These are phyloP conservation scores for Tachycineta bicolor DNA, from an alignment of 2,113 vertebrate species.

Conservation along the genomic window DNA sequence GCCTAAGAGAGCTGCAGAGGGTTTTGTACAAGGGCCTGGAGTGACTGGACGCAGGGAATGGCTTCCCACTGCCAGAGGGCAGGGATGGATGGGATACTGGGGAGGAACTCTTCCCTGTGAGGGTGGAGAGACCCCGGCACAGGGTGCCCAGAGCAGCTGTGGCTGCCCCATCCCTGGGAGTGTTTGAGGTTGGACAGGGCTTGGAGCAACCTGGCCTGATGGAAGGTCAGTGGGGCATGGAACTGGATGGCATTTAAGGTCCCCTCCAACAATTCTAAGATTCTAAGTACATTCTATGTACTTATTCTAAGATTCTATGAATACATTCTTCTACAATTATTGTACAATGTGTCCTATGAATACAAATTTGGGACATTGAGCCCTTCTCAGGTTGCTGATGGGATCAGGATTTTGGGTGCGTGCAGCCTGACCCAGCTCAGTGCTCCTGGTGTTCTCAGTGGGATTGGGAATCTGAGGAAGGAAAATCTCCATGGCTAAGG, in stretches of 20 bases:
- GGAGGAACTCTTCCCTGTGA: background rate
- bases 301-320: background rate
- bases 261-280: background rate
- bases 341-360: no score
- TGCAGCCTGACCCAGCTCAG: background rate
- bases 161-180: background rate
- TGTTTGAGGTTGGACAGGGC: background rate
- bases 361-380: background rate
- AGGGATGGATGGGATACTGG: background rate
- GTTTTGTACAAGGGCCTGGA: background rate
- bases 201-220: background rate
- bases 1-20: background rate
- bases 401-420: background rate
- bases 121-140: background rate
- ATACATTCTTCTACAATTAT: background rate
- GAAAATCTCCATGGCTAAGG: background rate
- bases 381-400: no score
- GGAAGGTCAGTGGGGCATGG: background rate
- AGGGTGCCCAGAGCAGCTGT: background rate
- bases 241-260: background rate
- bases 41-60: background rate
- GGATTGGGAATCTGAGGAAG: background rate
- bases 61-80: background rate
- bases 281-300: background rate
- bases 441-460: fast-evolving